These are phyloP conservation scores for Heliconius melpomene DNA, from an alignment of 1,140 invertebrate species.

Conservation along the genomic window DNA sequence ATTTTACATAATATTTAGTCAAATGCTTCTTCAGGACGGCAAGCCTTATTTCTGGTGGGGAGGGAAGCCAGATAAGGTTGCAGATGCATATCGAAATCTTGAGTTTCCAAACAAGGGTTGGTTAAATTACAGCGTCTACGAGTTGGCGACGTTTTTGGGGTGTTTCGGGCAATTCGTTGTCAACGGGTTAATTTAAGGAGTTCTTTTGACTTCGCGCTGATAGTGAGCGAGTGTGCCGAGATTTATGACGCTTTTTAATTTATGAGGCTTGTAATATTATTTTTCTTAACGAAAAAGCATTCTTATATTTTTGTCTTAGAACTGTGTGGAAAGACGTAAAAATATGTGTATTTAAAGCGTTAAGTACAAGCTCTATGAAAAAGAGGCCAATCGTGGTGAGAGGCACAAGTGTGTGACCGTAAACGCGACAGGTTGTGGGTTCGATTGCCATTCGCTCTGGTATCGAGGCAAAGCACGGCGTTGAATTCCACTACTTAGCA, in stretches of 20 bases:
- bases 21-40: neutral
- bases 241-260: slow-evolving; percentile 28
- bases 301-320: neutral
- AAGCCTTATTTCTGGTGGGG: neutral
- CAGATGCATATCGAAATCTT: slow-evolving; percentile 56
- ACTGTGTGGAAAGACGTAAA: neutral
- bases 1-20: neutral
- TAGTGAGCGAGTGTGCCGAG: slow-evolving; percentile 36
- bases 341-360: neutral
- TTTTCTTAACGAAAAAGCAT: neutral
- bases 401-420: too few species aligned
- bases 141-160: slow-evolving; percentile 52
- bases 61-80: slow-evolving; percentile 38
- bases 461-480: too few species aligned
- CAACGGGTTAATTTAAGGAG: slow-evolving; percentile 70
- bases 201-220: slow-evolving; percentile 52
- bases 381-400: too few species aligned
- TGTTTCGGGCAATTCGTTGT: slow-evolving; percentile 52
- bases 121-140: slow-evolving; percentile 64
- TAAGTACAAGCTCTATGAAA: too few species aligned
- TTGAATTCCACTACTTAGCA: too few species aligned
- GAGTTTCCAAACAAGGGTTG: slow-evolving; percentile 68
- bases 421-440: too few species aligned
- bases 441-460: too few species aligned
- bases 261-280: neutral